Percentiles rank a stretch among this genome's conserved stretches.
phyloP scores from a whole-genome alignment of 2,113 vertebrate species.

The Alectura lathami region DNA sequence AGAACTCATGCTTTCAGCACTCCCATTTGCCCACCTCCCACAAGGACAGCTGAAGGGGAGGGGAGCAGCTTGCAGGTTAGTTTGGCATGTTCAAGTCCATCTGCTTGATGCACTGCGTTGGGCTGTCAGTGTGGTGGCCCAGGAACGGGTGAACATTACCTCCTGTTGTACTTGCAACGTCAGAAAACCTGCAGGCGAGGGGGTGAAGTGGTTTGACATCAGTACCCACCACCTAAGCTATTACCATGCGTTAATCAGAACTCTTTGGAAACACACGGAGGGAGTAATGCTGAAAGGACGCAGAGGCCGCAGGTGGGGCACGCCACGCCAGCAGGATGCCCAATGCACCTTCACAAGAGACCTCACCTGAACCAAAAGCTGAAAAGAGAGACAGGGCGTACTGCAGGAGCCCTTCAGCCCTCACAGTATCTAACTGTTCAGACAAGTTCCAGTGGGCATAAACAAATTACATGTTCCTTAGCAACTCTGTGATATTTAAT shows the following conservation, averaged over 20 bases:
- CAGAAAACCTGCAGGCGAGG: neutral
- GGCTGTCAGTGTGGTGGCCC: neutral
- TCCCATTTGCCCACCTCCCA: neutral
- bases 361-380: neutral
- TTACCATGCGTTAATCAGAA: rapidly evolving
- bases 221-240: neutral
- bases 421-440: neutral
- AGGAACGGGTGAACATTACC: neutral
- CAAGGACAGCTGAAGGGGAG: neutral
- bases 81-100: neutral
- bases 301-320: neutral
- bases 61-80: neutral
- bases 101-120: neutral
- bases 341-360: neutral
- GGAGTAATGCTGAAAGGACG: neutral
- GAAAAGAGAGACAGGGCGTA: rapidly evolving
- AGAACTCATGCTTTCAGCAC: neutral
- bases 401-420: neutral
- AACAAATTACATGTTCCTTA: neutral
- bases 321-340: neutral
- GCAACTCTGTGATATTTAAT: neutral
- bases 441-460: neutral
- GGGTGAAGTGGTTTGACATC: neutral
- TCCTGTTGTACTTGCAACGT: neutral
- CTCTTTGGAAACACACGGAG: rapidly evolving